Evolutionary conservation across 2,888 invertebrate genomes (phyloP).

Genomic region (Coleophora deauratella): DNA sequence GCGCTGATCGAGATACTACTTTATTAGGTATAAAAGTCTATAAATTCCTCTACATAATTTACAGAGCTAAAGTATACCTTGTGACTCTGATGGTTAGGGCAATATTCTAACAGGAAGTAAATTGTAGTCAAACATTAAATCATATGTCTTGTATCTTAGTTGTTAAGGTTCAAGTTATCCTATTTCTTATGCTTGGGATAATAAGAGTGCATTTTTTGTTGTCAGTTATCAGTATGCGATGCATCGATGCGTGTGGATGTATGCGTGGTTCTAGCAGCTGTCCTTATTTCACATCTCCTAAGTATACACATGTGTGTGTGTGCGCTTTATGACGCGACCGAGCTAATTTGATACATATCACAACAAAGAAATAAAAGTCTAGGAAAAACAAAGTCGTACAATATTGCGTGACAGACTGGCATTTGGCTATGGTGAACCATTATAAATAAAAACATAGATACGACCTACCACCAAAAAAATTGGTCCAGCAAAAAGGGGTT

Average conservation of each 20-base stretch:
- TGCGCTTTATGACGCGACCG: conserved; percentile 16
- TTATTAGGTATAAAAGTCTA: too few species aligned
- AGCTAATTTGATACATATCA: conserved; percentile 35
- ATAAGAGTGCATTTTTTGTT: conserved; percentile 70
- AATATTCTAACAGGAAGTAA: too few species aligned
- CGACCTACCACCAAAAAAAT: too few species aligned
- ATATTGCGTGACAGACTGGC: conserved; percentile 52
- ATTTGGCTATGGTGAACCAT: conserved; percentile 29
- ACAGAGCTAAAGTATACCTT: too few species aligned
- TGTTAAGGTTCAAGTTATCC: conserved; percentile 29
- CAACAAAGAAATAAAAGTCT: conserved; percentile 20
- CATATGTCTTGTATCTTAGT: too few species aligned
- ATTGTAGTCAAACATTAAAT: too few species aligned
- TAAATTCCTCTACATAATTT: too few species aligned
- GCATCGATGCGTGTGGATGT: conserved; percentile 45
- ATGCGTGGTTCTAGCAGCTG: conserved; percentile 61
- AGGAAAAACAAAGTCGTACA: conserved; percentile 37
- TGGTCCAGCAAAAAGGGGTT: too few species aligned
- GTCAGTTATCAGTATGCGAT: conserved; percentile 61
- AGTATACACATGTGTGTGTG: too few species aligned
- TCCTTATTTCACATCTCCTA: conserved; percentile 40
- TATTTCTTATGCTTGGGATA: conserved; percentile 51
- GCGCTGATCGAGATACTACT: too few species aligned
- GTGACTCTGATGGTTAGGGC: too few species aligned
- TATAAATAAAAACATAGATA: too few species aligned